Base-by-base conservation (phyloP, 2,888 invertebrate genomes). In the Vesta saturnalis region DNA sequence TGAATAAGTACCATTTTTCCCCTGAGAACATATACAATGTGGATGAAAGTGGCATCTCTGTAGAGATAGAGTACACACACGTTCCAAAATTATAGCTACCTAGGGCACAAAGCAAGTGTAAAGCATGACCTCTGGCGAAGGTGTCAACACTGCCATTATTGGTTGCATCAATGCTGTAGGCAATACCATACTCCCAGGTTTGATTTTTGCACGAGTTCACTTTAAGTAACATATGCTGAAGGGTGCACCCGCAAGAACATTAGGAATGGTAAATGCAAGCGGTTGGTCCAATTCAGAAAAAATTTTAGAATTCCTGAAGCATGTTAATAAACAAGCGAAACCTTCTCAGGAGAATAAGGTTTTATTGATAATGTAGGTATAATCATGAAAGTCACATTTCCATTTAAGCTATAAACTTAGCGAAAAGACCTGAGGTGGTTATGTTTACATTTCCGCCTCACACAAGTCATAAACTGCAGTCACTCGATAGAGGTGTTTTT, bases 51-150 rank as follows among this genome's bases (percentile, higher is more conserved):
- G 52, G 3, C 12, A 52, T 76, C 23, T 67, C 72, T 43, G n/a
- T n/a, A n/a, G n/a, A n/a, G n/a, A n/a, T n/a, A 78, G 78, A 35
- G 79, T 79, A 19, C 77, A 78, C 52, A 63, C 60, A 19, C 76
- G 77, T 61, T 65, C 70, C 43, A 77, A 77, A 73, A 71, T 81
- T 52, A 16, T 77, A 21, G 77, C 75, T 58, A 66, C 71, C 35
- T 73, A 74, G 65, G 75, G 74, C 21, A 61, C 54, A 22, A 78
- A 77, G 70, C 77, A 78, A 74, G 69, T 79, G n/a, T 74, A 76
- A 46, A 30, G 57, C 12, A 64, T 72, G 43, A 72, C 71, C 2
- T 67, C 60, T 21, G 75, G 58, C 6, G 75, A 77, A 43, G 76
- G 74, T 1, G 21, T 23, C 58, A 62, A 68, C 22, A 67, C 76